phyloP scores from a whole-genome alignment of 2,113 vertebrate genomes.

The Pipa parva region DNA sequence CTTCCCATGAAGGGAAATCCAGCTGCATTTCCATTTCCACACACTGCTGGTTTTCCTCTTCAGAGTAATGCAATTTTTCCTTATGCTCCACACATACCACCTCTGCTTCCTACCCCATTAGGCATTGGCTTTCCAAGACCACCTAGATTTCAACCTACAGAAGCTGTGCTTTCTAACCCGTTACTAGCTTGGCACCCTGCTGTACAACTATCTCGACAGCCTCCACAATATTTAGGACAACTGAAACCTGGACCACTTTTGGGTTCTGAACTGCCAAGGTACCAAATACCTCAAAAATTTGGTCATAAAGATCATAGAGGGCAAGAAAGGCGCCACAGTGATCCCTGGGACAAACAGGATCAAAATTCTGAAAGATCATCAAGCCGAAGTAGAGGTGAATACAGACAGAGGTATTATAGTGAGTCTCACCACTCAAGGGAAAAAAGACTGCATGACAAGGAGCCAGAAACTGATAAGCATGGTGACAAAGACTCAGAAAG shows the following conservation, averaged over 20 bases:
- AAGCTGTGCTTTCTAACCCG: conserved; percentile 59
- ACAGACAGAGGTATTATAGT: conserved; percentile 72
- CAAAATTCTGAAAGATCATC: conserved; percentile 65
- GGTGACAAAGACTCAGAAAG: conserved; percentile 71
- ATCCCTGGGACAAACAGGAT: conserved; percentile 81
- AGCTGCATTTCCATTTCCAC: conserved; percentile 65
- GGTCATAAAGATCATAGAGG: conserved; percentile 71
- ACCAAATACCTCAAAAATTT: conserved; percentile 66
- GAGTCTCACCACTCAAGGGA: conserved; percentile 81
- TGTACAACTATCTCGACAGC: conserved; percentile 64
- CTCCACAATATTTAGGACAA: conserved; percentile 64
- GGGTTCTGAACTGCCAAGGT: conserved; percentile 58
- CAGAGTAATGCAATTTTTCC: conserved; percentile 62
- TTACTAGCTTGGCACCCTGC: conserved; percentile 68
- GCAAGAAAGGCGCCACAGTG: conserved; percentile 73
- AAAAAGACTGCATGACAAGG: conserved; percentile 75
- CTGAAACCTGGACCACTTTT: conserved; percentile 57
- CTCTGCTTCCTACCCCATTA: conserved; percentile 67
- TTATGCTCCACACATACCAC: conserved; percentile 71
- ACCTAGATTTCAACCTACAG: conserved; percentile 45
- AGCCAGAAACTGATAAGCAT: conserved; percentile 61
- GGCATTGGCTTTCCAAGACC: conserved; percentile 62
- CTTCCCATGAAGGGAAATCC: conserved; percentile 59
- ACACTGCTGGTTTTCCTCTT: conserved; percentile 58
- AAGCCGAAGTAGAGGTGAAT: conserved; percentile 70